Evolutionary conservation across 1,140 invertebrate genomes (phyloP).

Genomic region (Reticulitermes speratus): DNA sequence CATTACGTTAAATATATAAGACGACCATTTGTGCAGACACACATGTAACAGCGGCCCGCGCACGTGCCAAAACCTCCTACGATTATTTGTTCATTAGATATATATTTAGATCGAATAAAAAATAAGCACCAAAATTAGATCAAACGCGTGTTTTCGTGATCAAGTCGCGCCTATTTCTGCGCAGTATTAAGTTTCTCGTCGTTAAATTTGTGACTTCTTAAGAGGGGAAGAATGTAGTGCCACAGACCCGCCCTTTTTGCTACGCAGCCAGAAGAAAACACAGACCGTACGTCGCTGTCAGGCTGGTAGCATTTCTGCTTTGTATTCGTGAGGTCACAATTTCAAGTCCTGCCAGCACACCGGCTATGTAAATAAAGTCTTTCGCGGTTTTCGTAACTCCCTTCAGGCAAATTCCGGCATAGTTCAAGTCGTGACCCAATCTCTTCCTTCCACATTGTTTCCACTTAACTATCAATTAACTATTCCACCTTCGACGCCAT

Average conservation of each 20-base stretch:
- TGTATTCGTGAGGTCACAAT: too few species aligned
- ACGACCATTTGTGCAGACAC: not conserved
- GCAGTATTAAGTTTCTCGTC: not conserved
- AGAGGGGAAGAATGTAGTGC: not conserved
- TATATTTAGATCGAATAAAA: conserved; percentile 3
- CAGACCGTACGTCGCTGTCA: not conserved
- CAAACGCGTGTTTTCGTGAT: not conserved
- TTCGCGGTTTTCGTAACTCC: too few species aligned
- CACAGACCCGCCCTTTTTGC: not conserved
- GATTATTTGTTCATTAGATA: not conserved
- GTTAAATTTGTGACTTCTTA: not conserved
- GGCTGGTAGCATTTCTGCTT: too few species aligned
- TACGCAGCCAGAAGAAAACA: not conserved
- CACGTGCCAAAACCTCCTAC: not conserved
- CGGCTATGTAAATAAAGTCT: too few species aligned
- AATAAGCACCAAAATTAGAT: conserved; percentile 2
- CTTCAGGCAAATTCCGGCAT: too few species aligned
- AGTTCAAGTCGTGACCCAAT: too few species aligned
- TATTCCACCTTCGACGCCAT: too few species aligned
- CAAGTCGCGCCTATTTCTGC: not conserved
- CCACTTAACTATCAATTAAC: too few species aligned
- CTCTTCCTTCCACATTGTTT: too few species aligned
- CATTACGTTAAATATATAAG: not conserved
- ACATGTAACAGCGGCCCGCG: not conserved
- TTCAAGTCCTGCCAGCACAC: too few species aligned